These are phyloP conservation scores for Oxycera nigricornis DNA, from an alignment of 2,888 invertebrate species.

Conservation along the genomic window DNA sequence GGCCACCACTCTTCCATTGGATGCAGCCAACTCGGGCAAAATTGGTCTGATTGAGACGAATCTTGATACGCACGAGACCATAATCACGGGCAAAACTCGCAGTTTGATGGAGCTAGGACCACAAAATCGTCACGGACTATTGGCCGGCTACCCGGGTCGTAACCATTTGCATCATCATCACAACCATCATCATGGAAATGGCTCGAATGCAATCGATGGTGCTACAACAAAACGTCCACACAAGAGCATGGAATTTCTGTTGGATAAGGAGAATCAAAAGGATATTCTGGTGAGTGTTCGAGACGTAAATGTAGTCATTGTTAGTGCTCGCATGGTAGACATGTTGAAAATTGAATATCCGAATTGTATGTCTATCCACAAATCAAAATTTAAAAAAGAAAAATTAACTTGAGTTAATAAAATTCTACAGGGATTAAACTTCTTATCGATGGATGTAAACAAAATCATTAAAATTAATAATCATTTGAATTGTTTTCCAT, in stretches of 20 bases:
- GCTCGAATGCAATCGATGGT: slow-evolving; percentile 50
- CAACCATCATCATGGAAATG: slow-evolving; percentile 53
- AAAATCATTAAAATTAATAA: too few relatives aligned
- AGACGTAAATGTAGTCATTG: too few relatives aligned
- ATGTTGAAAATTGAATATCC: too few relatives aligned
- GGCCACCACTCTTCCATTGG: slow-evolving; percentile 14
- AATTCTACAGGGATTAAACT: too few relatives aligned
- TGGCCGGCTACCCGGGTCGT: slow-evolving; percentile 38
- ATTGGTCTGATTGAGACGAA: slow-evolving; percentile 90
- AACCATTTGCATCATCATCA: not conserved
- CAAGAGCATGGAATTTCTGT: slow-evolving; percentile 94
- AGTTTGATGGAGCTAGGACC: slow-evolving; percentile 71
- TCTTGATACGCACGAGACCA: slow-evolving; percentile 78
- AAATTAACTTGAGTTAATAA: too few relatives aligned
- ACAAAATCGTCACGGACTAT: slow-evolving; percentile 49
- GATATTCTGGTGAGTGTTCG: slow-evolving; percentile 80
- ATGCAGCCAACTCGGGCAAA: slow-evolving; percentile 48
- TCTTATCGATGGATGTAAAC: too few relatives aligned
- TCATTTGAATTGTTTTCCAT: too few relatives aligned
- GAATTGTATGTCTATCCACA: too few relatives aligned
- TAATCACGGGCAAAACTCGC: slow-evolving; percentile 69
- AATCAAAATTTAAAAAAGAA: too few relatives aligned
- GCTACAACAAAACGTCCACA: slow-evolving; percentile 67
- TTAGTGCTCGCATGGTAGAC: too few relatives aligned
- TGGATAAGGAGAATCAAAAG: slow-evolving; percentile 90